Base-by-base conservation (phyloP, 2,113 vertebrate genomes). In the Mola mola region DNA sequence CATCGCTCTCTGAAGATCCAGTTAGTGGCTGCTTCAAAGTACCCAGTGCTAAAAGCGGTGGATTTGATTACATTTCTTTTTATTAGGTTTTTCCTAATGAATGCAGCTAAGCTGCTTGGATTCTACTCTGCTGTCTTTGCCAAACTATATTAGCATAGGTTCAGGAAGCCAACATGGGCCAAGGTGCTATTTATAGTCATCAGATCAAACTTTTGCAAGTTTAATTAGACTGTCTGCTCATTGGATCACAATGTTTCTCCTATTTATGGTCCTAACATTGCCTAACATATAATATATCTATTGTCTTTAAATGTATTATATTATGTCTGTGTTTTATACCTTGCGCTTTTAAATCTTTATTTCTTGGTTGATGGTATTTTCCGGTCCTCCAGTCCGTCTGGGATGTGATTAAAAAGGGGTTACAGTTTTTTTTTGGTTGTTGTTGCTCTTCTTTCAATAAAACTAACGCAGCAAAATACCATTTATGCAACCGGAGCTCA, bases 71-170 rank as follows among this genome's bases (percentile, higher is more conserved):
- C 67, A 47, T 75, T 67, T 77, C 70, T 50, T 92, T 89, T 87
- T 89, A 91, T 91, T 87, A 84, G 63, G 87, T 92, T 91, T 84
- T 82, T 78, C 65, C 75, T 89, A 88, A 91, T 73, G 78, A 91
- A 76, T 48, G 62, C 83, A 58, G 81, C 88, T 85, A 59, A 76
- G 63, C 75, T 66, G 66, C 78, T 60, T 42, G 70, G 74, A 82
- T 83, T 74, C 42, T 78, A 74, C 77, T 82, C 78, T 63, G 46
- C 78, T 64, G 76, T 69, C 78, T 82, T 81, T 76, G 62, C 72
- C 58, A 89, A 87, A 90, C 78, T 52, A 55, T 80, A 83, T 90
- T 85, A 82, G 59, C 48, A 34, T 1, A 44, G 61, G 65, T 72
- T 76, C 78, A 72, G 74, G 72, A 74, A 82, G 72, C 58, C 51